Percentiles rank a stretch among this genome's conserved stretches.
phyloP scores from a whole-genome alignment of 2,797 vertebrate genomes.

The Falco peregrinus region DNA sequence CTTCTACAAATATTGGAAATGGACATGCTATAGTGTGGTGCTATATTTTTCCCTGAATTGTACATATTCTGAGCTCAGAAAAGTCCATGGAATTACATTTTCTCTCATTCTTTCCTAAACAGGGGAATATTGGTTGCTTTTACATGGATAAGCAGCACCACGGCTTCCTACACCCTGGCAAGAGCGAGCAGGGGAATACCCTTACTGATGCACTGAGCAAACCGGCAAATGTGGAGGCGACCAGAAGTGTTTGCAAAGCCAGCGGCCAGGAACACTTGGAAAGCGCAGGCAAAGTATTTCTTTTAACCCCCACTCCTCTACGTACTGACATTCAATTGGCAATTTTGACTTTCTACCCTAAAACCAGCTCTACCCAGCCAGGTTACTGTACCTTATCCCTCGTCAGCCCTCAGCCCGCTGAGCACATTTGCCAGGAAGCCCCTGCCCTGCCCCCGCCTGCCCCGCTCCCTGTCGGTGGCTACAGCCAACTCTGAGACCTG shows the following conservation, averaged over 20 bases:
- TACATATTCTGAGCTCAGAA: not conserved
- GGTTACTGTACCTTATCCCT: not conserved
- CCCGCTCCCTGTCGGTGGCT: fast-evolving
- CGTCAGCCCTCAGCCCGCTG: not conserved
- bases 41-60: fast-evolving
- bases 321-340: not conserved
- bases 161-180: not conserved
- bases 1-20: not conserved
- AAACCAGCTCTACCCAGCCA: fast-evolving
- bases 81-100: not conserved
- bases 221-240: not conserved
- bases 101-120: not conserved
- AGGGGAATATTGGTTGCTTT: not conserved
- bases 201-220: too few relatives aligned
- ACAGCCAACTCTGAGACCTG: not conserved
- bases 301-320: not conserved
- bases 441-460: not conserved
- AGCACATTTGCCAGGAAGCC: not conserved
- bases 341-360: not conserved
- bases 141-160: not conserved
- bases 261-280: not conserved
- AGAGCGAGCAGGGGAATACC: not conserved
- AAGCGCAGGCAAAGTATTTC: fast-evolving
- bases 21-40: not conserved
- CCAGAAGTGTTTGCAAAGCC: not conserved